These are phyloP conservation scores for Cataglyphis hispanica DNA, from an alignment of 1,140 invertebrate genomes.

Conservation along the genomic window DNA sequence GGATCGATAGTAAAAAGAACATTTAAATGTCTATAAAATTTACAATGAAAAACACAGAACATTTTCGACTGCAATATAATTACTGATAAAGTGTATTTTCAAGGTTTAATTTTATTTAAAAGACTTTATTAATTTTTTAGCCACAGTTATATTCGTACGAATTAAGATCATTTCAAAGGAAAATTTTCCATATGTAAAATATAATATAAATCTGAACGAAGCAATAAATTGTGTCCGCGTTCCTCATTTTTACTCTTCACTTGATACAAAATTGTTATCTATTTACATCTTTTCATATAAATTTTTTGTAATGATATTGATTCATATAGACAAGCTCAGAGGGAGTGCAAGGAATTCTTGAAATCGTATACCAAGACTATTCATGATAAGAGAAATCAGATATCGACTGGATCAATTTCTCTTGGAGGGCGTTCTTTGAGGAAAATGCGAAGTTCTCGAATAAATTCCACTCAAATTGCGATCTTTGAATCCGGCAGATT, in stretches of 20 bases:
- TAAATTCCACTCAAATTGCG: conserved; percentile 5
- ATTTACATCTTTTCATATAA: not conserved
- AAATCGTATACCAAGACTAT: not conserved
- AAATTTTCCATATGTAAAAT: conserved; percentile 2
- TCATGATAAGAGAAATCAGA: conserved; percentile 6
- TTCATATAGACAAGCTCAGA: too few relatives aligned
- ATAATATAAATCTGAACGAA: not conserved
- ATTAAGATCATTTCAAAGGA: not conserved
- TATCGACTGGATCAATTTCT: conserved; percentile 25
- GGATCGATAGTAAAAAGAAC: not conserved
- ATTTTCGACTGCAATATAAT: not conserved
- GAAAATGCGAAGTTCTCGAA: conserved; percentile 11
- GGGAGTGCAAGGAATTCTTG: not conserved
- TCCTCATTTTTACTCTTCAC: not conserved
- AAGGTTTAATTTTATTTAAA: not conserved
- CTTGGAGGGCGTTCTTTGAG: conserved; percentile 9
- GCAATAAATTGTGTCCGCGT: not conserved
- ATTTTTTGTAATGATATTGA: too few relatives aligned
- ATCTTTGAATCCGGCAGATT: not conserved
- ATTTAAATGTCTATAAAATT: not conserved
- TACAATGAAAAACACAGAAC: not conserved
- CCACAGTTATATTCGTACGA: not conserved
- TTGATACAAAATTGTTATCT: too few relatives aligned
- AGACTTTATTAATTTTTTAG: not conserved
- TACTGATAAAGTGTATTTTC: not conserved